A percentile compares a stretch with the other conserved stretches of the same genome.
Conservation (phyloP, 2,888 invertebrate genomes). For the Lasioglossum pauxillum region DNA sequence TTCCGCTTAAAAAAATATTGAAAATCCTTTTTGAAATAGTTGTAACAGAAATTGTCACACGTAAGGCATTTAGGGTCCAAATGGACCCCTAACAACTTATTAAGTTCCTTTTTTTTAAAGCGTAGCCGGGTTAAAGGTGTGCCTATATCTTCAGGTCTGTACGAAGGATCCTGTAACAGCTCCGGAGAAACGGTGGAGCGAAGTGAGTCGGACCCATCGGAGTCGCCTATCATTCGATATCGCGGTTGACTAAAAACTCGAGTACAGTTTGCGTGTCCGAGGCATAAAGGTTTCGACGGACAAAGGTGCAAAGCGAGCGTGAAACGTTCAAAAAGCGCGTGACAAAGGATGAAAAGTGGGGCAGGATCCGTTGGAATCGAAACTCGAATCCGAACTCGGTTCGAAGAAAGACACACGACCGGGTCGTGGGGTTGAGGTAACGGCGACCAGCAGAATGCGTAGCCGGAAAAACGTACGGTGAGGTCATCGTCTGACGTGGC, state of each 20-base stretch:
- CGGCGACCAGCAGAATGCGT: constrained; percentile 28
- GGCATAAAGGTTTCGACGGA: background rate
- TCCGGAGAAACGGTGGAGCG: background rate
- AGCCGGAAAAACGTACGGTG: constrained; percentile 46
- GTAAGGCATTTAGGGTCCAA: no score
- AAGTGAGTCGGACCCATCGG: background rate
- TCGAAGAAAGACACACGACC: background rate
- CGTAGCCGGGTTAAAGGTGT: no score
- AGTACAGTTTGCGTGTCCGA: background rate
- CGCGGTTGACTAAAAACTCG: background rate
- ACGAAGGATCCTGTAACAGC: background rate
- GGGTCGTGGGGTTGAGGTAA: constrained; percentile 24
- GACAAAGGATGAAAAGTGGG: background rate
- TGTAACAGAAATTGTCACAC: no score
- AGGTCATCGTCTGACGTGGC: constrained; percentile 56
- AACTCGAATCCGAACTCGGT: background rate
- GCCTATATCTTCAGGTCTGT: no score
- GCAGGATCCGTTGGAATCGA: background rate
- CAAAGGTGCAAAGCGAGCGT: background rate
- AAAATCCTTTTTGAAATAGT: no score
- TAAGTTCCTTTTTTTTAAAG: no score
- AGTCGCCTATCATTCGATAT: background rate
- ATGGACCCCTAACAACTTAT: no score
- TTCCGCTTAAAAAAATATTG: no score
- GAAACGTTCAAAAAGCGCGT: background rate